Base-by-base conservation (phyloP, 2,797 vertebrate species). In the Tauraco hartlaubi region DNA sequence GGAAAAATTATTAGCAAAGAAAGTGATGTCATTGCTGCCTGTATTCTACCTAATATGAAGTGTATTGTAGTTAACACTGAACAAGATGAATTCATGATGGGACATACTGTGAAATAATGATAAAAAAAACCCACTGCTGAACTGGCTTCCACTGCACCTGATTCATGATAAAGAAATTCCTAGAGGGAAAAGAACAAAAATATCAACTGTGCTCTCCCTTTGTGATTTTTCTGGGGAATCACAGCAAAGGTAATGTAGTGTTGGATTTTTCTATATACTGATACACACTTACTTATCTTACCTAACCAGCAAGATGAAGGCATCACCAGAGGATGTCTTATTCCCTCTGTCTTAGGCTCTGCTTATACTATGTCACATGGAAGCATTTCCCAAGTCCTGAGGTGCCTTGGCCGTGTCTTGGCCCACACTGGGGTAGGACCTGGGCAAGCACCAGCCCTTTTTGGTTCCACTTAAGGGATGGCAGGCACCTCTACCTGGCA, bases 41-140 rank as follows among this genome's bases (percentile, higher is more conserved):
- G 2, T 73, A 35, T 84, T 90, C 33, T 74, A 76, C 21, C 43
- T 89, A 82, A 61, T 41, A 31, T 44, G 37, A 73, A 81, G 13
- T 62, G 37, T 76, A 12, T 20, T 69, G 39, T 15, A 88, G 44
- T 55, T 90, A 84, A 49, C 26, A 16, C 17, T 21, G 73, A 78
- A 33, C 16, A 39, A 76, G 48, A 62, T n/a, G 20, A 77, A 84
- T 55, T 80, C 23, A 11, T 52, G 46, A 71, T 71, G 85, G 48
- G 67, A 69, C 37, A 41, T 87, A 73, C 58, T 82, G 63, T 75
- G 55, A 94, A 80, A 91, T 63, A 94, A 90, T 96, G 83, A 64
- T 44, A 67, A 56, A 86, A 90, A 72, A 83, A 67, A 2, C 15
- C n/a, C n/a, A 35, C 6, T 8, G 3, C 6, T 44, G 63, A 51